A percentile compares a stretch with the other conserved stretches of the same genome.
Conservation (phyloP, 1,140 invertebrate species). For the Zaprionus vittiger region DNA sequence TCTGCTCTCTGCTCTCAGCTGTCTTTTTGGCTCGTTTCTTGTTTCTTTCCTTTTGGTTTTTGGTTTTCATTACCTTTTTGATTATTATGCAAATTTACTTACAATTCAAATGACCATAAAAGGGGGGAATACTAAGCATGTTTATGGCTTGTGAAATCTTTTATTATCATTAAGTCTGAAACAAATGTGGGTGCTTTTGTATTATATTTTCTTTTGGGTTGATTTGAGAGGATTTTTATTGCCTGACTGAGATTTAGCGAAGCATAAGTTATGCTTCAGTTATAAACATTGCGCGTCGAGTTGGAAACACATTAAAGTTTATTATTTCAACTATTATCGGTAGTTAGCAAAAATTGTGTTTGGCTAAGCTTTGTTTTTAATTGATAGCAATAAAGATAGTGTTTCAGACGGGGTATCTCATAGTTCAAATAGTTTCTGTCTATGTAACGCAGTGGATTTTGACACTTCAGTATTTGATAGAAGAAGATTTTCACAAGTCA, state of each 20-base stretch:
- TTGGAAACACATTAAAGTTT: not conserved
- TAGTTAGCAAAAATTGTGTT: not conserved
- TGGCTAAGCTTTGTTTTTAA: not conserved
- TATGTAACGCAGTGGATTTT: too few species aligned
- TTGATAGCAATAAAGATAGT: not conserved
- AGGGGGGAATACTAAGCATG: constrained; percentile 56
- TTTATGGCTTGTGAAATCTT: constrained; percentile 79
- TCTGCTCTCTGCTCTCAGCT: constrained; percentile 9
- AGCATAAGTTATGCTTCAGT: not conserved
- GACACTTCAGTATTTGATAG: too few species aligned
- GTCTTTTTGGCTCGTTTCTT: constrained; percentile 45
- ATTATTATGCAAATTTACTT: constrained; percentile 79
- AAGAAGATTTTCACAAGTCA: not conserved
- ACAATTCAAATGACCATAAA: constrained; percentile 73
- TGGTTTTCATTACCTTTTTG: constrained; percentile 37
- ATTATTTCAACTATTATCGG: not conserved
- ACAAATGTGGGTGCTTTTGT: constrained; percentile 33
- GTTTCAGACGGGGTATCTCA: not conserved
- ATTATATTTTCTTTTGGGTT: constrained; percentile 37
- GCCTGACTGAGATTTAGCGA: not conserved
- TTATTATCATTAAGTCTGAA: constrained; percentile 35
- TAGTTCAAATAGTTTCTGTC: not conserved
- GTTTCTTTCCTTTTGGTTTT: constrained; percentile 25
- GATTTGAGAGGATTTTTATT: constrained; percentile 47
- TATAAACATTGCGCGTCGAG: not conserved